phyloP scores from a whole-genome alignment of 2,113 vertebrate species.

The Aythya baeri region DNA sequence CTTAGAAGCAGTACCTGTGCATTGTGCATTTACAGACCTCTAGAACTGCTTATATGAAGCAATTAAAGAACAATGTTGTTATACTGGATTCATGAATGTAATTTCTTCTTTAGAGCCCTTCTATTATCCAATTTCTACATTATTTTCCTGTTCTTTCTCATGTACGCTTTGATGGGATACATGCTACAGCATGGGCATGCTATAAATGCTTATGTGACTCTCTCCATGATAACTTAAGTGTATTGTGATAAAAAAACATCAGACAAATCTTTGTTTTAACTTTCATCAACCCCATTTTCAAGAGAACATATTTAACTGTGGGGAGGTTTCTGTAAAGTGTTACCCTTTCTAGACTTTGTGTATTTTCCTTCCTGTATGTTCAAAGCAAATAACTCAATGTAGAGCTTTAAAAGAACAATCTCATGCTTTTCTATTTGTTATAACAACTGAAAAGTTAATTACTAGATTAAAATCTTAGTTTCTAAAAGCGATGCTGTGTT shows the following conservation, averaged over 20 bases:
- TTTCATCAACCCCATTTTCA: neutral
- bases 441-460: neutral
- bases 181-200: neutral
- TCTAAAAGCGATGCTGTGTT: neutral
- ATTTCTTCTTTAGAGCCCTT: neutral
- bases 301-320: neutral
- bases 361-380: neutral
- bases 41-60: neutral
- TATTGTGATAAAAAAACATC: neutral
- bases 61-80: neutral
- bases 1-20: constrained; percentile 67
- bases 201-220: neutral
- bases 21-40: constrained; percentile 31
- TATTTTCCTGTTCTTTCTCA: neutral
- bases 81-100: neutral
- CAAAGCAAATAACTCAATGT: neutral
- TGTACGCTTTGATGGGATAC: neutral
- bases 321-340: neutral
- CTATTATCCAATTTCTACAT: neutral
- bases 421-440: neutral
- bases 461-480: too few species aligned
- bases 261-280: neutral
- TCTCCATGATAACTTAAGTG: neutral
- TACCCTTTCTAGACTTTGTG: neutral
- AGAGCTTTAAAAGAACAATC: neutral